Evolutionary conservation across 1,140 invertebrate genomes (phyloP).

Genomic region (Leptinotarsa texana): DNA sequence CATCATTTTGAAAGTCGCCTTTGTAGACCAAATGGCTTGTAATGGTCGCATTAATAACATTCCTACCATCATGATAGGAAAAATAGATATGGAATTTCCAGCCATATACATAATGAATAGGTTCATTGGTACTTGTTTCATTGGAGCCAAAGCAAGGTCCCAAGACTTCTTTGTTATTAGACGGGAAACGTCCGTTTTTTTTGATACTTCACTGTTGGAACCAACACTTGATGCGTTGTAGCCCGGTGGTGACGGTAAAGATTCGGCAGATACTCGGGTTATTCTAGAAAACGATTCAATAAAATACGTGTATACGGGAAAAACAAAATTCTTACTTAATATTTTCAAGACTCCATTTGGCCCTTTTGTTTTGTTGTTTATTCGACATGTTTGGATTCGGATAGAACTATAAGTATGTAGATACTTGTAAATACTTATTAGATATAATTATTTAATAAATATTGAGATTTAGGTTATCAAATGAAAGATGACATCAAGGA

Average conservation of each 20-base stretch:
- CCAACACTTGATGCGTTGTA: constrained; percentile 74
- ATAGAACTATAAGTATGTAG: background rate
- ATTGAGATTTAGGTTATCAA: constrained; percentile 18
- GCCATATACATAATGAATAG: constrained; percentile 99
- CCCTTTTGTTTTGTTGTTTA: constrained; percentile 39
- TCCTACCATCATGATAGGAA: constrained; percentile 99
- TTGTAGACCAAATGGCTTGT: constrained; percentile 90
- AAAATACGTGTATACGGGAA: constrained; percentile 12
- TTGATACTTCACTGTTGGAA: constrained; percentile 73
- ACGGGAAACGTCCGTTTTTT: constrained; percentile 75
- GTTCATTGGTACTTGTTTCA: constrained; percentile 98
- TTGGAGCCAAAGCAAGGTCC: constrained; percentile 93
- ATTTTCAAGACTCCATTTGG: constrained; percentile 51
- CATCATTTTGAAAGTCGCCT: constrained; percentile 92
- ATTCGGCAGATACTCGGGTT: constrained; percentile 36
- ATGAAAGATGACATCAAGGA: background rate
- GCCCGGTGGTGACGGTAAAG: constrained; percentile 77
- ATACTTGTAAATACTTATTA: background rate
- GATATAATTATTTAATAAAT: background rate
- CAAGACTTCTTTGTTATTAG: constrained; percentile 94
- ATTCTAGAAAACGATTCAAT: constrained; percentile 35
- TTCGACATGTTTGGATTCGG: constrained; percentile 35
- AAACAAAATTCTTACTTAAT: constrained; percentile 38
- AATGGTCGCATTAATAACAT: constrained; percentile 97
- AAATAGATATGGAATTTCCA: constrained; percentile 98